A percentile compares a stretch with the other conserved stretches of the same genome.
phyloP scores from a whole-genome alignment of 37 sponge, comb jelly and placozoan genomes.

The Halisarca cf. caerulea region DNA sequence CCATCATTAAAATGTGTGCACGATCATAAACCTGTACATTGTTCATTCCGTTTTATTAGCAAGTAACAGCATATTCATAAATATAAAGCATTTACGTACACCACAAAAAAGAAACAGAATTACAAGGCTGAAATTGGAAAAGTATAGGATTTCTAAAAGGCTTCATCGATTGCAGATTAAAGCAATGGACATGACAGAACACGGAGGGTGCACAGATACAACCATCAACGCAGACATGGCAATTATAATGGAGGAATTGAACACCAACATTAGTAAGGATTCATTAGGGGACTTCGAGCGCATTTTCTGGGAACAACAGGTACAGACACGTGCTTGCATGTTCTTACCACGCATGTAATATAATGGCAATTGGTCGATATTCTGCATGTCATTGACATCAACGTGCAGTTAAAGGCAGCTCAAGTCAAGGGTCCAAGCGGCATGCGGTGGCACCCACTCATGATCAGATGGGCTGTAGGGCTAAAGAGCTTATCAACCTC shows the following conservation, averaged over 20 bases:
- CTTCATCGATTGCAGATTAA: not conserved
- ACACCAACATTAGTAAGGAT: not conserved
- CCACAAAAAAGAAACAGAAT: not conserved
- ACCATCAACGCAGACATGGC: not conserved
- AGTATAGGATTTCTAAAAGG: not conserved
- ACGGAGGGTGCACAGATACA: not conserved
- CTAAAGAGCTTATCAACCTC: not conserved
- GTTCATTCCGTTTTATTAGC: too few species aligned
- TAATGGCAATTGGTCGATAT: not conserved
- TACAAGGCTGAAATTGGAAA: not conserved
- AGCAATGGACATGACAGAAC: not conserved
- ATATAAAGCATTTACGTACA: not conserved
- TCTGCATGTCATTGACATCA: not conserved
- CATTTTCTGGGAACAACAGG: not conserved
- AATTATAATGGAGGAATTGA: not conserved
- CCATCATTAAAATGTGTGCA: too few species aligned
- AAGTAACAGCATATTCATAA: not conserved
- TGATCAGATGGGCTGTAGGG: not conserved
- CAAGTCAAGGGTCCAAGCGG: not conserved
- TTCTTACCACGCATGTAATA: not conserved
- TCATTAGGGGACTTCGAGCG: not conserved
- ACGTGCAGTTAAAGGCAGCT: not conserved
- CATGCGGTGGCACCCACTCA: not conserved
- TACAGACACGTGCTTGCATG: not conserved
- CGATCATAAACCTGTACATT: too few species aligned